Evolutionary conservation across 1,140 invertebrate genomes (phyloP), one percentile per base, ranked within the genome.

Genomic region (Drosophila fuyamai): DNA sequence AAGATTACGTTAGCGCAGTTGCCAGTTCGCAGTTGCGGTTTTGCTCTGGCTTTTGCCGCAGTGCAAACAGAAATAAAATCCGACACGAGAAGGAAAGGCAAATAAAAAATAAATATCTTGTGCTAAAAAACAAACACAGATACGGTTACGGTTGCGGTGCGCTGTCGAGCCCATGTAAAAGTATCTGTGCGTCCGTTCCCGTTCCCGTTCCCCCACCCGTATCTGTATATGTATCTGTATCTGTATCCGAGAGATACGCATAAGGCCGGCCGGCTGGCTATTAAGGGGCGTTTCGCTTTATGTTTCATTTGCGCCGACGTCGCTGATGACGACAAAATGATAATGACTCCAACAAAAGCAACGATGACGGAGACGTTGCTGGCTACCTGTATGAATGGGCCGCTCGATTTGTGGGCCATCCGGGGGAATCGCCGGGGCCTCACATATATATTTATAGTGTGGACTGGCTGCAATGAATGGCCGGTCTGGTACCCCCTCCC

Each of bases 241-340:
- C 50, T 79, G 82, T 86, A 79, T 82, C 66, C 82, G 10, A 58
- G 51, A 86, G 79, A 89, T 86, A 86, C 84, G 84, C 83, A 86
- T 89, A 80, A 89, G 83, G 82, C 74, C 65, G 67, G 59, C 66
- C 74, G 54, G 73, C 72, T 54, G 47, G 43, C 46, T 89, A 84
- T 89, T 90, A 89, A 90, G 84, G 80, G 81, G 84, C 84, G 85
- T 89, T 89, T 89, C 85, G 90, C 90, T 89, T 84, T 90, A 90
- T 89, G 85, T 90, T 89, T 89, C 84, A 90, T 90, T 90, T 89
- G 85, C 85, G 81, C 81, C 77, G 85, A 88, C 83, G 73, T 84
- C 74, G 84, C 67, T 89, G 84, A 88, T 83, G 83, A 88, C 83
- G 84, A 88, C 83, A 88, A 88, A 88, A 88, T 88, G 83, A 89